Percentiles rank a stretch among this genome's conserved stretches.
Evolutionary conservation across 2,113 vertebrate genomes (phyloP).

Genomic region (Dunckerocampus dactyliophorus): DNA sequence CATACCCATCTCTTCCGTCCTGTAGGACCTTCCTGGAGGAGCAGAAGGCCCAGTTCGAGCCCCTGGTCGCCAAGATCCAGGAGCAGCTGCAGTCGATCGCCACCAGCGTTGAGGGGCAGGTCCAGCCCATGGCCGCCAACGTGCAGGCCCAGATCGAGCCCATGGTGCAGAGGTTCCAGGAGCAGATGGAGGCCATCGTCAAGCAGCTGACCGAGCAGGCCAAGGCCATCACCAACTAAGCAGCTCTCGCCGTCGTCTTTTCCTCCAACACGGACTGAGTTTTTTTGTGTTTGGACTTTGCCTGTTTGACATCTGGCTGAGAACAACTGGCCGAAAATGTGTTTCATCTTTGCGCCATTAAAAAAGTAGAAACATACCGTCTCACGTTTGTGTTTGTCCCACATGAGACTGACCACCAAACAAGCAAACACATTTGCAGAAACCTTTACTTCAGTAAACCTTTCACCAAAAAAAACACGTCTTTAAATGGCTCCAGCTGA

Average conservation of each 20-base stretch:
- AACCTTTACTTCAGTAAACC: too few species aligned
- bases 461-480: too few species aligned
- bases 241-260: neutral
- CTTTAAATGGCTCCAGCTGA: neutral
- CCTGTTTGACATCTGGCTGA: neutral
- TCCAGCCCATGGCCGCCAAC: conserved; percentile 42
- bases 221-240: conserved; percentile 29
- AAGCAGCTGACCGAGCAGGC: conserved; percentile 28
- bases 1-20: neutral
- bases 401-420: too few species aligned
- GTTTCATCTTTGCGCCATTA: conserved; percentile 20
- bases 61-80: conserved; percentile 45
- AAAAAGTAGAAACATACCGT: conserved; percentile 23
- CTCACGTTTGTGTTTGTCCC: neutral
- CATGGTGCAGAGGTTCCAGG: conserved; percentile 33
- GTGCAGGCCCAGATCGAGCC: conserved; percentile 50
- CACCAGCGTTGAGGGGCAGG: conserved; percentile 33
- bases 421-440: too few species aligned
- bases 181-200: conserved; percentile 41
- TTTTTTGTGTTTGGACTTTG: neutral
- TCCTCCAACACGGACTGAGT: neutral
- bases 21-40: conserved; percentile 55
- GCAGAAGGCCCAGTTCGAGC: conserved; percentile 45
- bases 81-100: conserved; percentile 32
- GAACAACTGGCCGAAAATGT: conserved; percentile 6